phyloP scores from a whole-genome alignment of 2,797 vertebrate species.

The Manis crassicaudata region DNA sequence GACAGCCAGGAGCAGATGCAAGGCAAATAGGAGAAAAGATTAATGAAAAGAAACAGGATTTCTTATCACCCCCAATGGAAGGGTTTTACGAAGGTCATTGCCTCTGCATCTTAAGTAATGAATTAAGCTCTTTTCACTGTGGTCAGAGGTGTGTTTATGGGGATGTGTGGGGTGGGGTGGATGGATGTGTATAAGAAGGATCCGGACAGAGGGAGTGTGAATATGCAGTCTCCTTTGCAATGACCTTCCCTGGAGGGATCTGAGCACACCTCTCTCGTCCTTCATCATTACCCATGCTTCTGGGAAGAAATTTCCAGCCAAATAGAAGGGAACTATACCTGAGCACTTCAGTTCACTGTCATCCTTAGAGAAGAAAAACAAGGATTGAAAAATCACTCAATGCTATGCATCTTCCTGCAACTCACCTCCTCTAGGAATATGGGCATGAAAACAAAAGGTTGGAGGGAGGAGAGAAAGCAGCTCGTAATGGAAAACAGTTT shows the following conservation, averaged over 20 bases:
- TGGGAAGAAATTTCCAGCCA: slow-evolving; percentile 39
- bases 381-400: background rate
- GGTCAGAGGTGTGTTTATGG: background rate
- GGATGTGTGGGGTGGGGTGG: background rate
- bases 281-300: background rate
- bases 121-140: background rate
- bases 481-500: background rate
- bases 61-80: background rate
- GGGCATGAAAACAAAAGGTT: background rate
- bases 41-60: background rate
- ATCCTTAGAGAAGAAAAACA: slow-evolving; percentile 29
- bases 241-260: background rate
- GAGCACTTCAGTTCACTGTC: background rate
- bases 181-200: background rate
- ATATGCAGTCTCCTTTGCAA: background rate
- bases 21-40: background rate
- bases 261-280: background rate
- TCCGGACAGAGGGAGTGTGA: fast-evolving
- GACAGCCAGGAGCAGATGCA: background rate
- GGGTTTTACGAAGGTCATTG: background rate
- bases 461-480: background rate
- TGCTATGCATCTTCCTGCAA: background rate
- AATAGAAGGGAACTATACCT: background rate
- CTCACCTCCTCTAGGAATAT: background rate
- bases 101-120: background rate